A percentile compares a stretch with the other conserved stretches of the same genome.
Evolutionary conservation across 2,797 vertebrate species (phyloP).

Genomic region (Crenichthys baileyi): DNA sequence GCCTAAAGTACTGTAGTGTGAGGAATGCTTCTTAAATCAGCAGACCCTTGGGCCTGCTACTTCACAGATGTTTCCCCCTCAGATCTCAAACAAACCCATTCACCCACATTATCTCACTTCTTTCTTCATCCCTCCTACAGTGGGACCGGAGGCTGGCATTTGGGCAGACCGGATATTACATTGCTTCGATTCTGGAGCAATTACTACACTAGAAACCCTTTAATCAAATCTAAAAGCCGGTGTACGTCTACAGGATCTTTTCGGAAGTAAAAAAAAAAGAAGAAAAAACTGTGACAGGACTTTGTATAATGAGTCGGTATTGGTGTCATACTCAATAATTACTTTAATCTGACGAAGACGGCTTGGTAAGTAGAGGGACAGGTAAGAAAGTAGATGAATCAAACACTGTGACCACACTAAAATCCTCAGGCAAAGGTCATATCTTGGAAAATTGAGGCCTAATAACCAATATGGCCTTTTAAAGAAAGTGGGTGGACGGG

Average conservation of each 20-base stretch:
- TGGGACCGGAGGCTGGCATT: slow-evolving; percentile 41
- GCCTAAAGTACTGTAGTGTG: neutral
- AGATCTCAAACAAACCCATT: slow-evolving; percentile 28
- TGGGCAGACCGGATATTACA: slow-evolving; percentile 32
- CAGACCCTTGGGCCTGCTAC: neutral
- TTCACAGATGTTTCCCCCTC: slow-evolving; percentile 15
- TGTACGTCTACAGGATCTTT: slow-evolving; percentile 21
- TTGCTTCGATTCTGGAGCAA: slow-evolving; percentile 33
- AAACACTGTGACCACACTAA: neutral
- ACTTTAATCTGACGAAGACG: neutral
- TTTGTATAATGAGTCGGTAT: neutral
- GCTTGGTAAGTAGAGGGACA: neutral
- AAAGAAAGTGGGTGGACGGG: neutral
- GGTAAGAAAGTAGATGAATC: neutral
- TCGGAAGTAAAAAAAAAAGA: slow-evolving; percentile 11
- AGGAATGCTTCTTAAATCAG: neutral
- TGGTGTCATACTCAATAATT: neutral
- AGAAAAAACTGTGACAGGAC: neutral
- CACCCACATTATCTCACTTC: slow-evolving; percentile 25
- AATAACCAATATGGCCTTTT: neutral
- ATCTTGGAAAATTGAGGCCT: neutral
- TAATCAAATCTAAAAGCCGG: slow-evolving; percentile 26
- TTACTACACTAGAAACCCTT: slow-evolving; percentile 34
- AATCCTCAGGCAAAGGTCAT: neutral
- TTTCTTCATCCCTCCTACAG: slow-evolving; percentile 15